Evolutionary conservation across 2,888 invertebrate species (phyloP).

Genomic region (Andrena hattorfiana): DNA sequence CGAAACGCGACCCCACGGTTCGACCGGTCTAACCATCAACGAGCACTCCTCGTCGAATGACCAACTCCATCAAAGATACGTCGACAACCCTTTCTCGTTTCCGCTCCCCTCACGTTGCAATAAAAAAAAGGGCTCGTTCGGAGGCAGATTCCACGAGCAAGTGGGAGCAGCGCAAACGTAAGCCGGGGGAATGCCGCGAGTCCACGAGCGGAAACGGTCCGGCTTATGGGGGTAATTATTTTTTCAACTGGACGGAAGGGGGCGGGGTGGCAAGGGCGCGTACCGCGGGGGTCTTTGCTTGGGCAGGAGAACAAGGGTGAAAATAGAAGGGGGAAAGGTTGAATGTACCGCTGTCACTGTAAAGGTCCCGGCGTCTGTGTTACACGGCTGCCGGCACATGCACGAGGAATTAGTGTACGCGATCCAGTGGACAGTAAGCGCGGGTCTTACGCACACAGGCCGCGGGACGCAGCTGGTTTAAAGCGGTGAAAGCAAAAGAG

Average conservation of each 20-base stretch:
- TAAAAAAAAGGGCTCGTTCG: background rate
- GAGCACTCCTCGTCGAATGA: background rate
- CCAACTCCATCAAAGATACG: conserved; percentile 30
- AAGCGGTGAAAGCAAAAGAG: conserved; percentile 71
- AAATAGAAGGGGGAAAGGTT: conserved; percentile 64
- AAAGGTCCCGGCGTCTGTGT: conserved; percentile 30
- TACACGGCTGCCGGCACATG: background rate
- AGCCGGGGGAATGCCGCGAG: conserved; percentile 12
- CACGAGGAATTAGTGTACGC: background rate
- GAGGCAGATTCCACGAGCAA: conserved; percentile 28
- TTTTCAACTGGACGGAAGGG: conserved; percentile 67
- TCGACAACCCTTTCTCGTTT: conserved; percentile 13
- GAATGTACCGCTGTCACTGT: conserved; percentile 59
- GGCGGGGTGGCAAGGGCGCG: conserved; percentile 50
- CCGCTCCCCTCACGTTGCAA: background rate
- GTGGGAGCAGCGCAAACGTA: conserved; percentile 6
- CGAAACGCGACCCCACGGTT: background rate
- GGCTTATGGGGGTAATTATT: conserved; percentile 71
- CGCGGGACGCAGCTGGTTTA: conserved; percentile 68
- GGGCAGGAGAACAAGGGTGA: conserved; percentile 56
- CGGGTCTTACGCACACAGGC: conserved; percentile 44
- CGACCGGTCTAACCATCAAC: background rate
- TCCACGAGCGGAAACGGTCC: conserved; percentile 58
- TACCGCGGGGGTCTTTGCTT: conserved; percentile 47
- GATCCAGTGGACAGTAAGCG: conserved; percentile 45